A percentile compares a stretch with the other conserved stretches of the same genome.
phyloP scores from a whole-genome alignment of 1,140 invertebrate species.

The Oryctes rhinoceros region DNA sequence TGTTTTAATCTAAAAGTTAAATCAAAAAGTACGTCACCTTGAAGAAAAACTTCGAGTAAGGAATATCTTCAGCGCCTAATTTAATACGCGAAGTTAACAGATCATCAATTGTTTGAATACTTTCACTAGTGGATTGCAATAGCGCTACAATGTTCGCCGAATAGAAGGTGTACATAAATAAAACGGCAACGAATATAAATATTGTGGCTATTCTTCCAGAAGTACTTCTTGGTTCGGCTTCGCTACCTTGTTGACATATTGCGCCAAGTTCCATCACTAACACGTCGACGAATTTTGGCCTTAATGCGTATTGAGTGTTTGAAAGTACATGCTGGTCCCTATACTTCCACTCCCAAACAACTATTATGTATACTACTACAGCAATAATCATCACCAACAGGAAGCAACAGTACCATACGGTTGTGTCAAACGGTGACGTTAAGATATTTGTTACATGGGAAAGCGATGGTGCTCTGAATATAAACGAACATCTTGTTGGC shows the following conservation, averaged over 20 bases:
- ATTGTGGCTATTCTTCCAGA: constrained; percentile 63
- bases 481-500: constrained; percentile 66
- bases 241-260: constrained; percentile 65
- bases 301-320: neutral
- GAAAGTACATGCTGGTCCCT: constrained; percentile 13
- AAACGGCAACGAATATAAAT: constrained; percentile 61
- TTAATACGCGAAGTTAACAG: constrained; percentile 67
- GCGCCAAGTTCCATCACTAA: constrained; percentile 11
- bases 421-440: constrained; percentile 65
- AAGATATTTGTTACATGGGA: constrained; percentile 72
- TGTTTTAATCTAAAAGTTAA: too few relatives aligned
- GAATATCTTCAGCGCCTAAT: constrained; percentile 66
- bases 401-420: constrained; percentile 51
- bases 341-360: constrained; percentile 47
- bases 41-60: constrained; percentile 64
- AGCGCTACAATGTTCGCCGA: constrained; percentile 70
- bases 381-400: constrained; percentile 45
- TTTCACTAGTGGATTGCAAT: constrained; percentile 66
- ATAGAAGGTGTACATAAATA: constrained; percentile 66
- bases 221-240: constrained; percentile 62
- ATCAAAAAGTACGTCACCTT: neutral
- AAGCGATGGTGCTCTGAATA: constrained; percentile 70
- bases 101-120: constrained; percentile 65
- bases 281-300: neutral
- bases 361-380: constrained; percentile 50